Base-by-base conservation (phyloP, 2,113 vertebrate genomes). In the Copsychus sechellarum region DNA sequence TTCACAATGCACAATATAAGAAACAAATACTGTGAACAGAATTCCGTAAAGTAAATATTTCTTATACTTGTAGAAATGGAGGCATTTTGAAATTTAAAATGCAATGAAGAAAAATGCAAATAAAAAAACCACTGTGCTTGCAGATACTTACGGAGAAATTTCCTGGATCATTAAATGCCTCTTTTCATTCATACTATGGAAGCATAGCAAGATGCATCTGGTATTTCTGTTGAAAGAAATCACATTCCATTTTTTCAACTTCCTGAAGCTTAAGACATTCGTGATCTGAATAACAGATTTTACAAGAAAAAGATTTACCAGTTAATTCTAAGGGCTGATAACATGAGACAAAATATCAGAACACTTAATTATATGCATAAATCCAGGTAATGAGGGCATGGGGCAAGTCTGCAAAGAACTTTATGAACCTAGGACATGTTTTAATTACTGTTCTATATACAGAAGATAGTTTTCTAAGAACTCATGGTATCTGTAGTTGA, bases 141-240 rank as follows among this genome's bases (percentile, higher is more conserved):
- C 89, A 95, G 64, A 67, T 92, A 90, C 74, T 84, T 60, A 40
- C 3, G 13, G 74, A 91, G 47, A 92, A 88, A 95, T 85, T 90
- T 91, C 81, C 92, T 81, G 54, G 34, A 51, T 87, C 67, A 36
- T 92, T 94, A 90, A 86, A 86, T 61, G 51, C n/a, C 11, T 96
- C 71, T 86, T 87, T 79, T 95, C 51, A 86, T 94, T 96, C 65
- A 70, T 73, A 48, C 80, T 80, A 29, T 25, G 40, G 64, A 84
- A 80, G 47, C 19, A 5, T 56, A 74, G 50, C 45, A 66, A 84
- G 71, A 92, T 93, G 93, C 91, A 96, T 88, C 92, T 94, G 88
- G 70, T 79, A 56, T 82, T 87, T 87, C 84, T 82, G 40, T 72
- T 94, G 73, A 81, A 93, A 91, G 65, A 86, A 95, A 89, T 93